Base-by-base conservation (phyloP, 2,797 vertebrate species). In the Danio jaintianensis region DNA sequence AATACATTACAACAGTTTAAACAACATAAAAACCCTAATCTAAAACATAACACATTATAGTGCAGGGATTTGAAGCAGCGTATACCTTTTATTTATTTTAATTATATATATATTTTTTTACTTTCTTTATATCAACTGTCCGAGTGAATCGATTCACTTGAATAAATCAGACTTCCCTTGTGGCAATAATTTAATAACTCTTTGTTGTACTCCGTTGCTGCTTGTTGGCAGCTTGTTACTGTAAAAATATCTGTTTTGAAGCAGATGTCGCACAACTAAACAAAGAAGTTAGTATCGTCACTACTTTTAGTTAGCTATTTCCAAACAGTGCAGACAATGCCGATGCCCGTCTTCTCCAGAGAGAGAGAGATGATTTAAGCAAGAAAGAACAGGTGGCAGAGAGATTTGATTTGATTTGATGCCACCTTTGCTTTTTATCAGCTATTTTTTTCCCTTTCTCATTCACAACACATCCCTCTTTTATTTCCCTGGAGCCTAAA, bases 391-490 rank as follows among this genome's bases (percentile, higher is more conserved):
- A 73, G 67, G 67, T 56, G 73, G 56, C 22, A 29, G 53, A 67
- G 45, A 80, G 61, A 77, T 80, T 72, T 80, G 67, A 76, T 77
- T 80, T 67, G 71, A 83, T 83, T 80, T 77, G 73, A 83, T 64
- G 82, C 74, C 72, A 72, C 64, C 80, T 63, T 48, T 67, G 13
- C 16, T 74, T 78, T 73, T 67, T 64, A 74, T 64, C 64, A 69
- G 53, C 29, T 16, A 43, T 67, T 84, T 70, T 78, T 85, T 82
- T 47, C 9, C 38, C 8, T 52, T 81, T 43, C 29, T 72, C 52
- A 78, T 77, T 58, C 52, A 78, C 80, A 40, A 69, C n/a, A 20
- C 38, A 70, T 71, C 22, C 50, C 15, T 78, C 29, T 47, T 73
- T 72, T 20, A 78, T 82, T 73, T 82, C 75, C 75, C 75, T 38